Base-by-base conservation (phyloP, 1,140 invertebrate genomes). In the Drosophila pseudoobscura region DNA sequence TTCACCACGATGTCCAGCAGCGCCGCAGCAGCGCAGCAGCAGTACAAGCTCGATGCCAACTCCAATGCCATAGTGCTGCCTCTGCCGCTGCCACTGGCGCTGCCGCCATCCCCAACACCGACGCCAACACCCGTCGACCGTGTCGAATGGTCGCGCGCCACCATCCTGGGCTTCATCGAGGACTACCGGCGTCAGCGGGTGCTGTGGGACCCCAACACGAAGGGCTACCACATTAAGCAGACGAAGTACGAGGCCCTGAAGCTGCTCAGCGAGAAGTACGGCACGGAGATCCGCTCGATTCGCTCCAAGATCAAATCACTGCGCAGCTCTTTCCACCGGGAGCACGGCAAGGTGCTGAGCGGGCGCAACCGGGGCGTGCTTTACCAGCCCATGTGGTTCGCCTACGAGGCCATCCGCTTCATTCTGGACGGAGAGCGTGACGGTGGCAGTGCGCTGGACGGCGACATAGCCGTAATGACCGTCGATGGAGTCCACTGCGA, bases 301-400 rank as follows among this genome's bases (percentile, higher is more conserved):
- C 78, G 90, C 24, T 88, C 82, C n/a, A 91, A 91, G 58, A 91
- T 91, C 54, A 91, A 91, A 49, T 91, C 90, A 54, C 51, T 91
- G 64, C 90, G 90, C 35, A 91, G 89, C 50, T 91, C 90, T 26
- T 91, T 91, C 45, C 90, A 91, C 49, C 80, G 89, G 8, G 90
- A 91, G 55, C 89, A 91, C 22, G 90, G 90, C 53, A 91, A 91
- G 74, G 90, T 91, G 59, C 49, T 91, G 6, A 91, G 75, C 44
- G 89, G 89, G n/a, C 78, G 83, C 52, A 80, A 26, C 26, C 88
- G 84, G 17, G 90, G 90, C 11, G 75, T 91, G 3, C 71, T 78
- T 62, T 91, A 91, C 72, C 90, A 91, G 66, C 90, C 90, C 62
- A 91, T 91, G 90, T 91, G 90, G 90, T 91, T 91, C 55, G 90